A percentile compares a stretch with the other conserved stretches of the same genome.
These are phyloP conservation scores for Euura lappo DNA, from an alignment of 1,140 invertebrate genomes.

Conservation along the genomic window DNA sequence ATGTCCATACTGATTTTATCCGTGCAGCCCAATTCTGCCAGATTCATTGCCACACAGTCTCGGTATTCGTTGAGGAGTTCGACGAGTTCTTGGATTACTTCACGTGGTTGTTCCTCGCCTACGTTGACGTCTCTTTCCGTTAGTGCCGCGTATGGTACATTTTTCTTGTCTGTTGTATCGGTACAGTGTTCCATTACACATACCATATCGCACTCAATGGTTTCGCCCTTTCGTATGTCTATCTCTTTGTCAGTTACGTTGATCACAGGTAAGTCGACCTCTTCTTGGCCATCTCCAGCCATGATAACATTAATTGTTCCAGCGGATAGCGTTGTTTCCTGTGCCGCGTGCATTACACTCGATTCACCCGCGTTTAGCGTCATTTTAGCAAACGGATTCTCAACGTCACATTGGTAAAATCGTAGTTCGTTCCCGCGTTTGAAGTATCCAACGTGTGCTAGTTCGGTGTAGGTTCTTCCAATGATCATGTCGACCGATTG, in stretches of 20 bases:
- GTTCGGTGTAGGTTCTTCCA: constrained; percentile 9
- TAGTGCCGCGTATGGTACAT: neutral
- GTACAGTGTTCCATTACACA: neutral
- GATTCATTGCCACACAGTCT: constrained; percentile 18
- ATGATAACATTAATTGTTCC: neutral
- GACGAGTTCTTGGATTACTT: constrained; percentile 16
- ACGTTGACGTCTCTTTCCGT: constrained; percentile 14
- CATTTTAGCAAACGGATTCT: neutral
- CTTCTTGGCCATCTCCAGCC: neutral
- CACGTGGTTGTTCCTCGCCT: constrained; percentile 14
- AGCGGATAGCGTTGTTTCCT: neutral
- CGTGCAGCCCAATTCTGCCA: constrained; percentile 22
- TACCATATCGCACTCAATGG: neutral
- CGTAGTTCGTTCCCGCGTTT: constrained; percentile 6
- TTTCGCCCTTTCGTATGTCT: neutral
- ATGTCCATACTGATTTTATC: constrained; percentile 17
- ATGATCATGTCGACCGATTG: constrained; percentile 17
- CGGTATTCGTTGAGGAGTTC: constrained; percentile 22
- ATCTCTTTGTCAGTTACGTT: neutral
- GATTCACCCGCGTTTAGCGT: neutral
- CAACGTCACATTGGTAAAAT: constrained; percentile 29
- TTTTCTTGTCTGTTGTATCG: neutral
- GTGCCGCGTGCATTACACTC: neutral
- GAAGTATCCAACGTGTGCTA: neutral
- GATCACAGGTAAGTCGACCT: neutral